Evolutionary conservation across 2,113 vertebrate genomes (phyloP), one percentile per base, ranked within the genome.

Genomic region (Pelmatolapia mariae): DNA sequence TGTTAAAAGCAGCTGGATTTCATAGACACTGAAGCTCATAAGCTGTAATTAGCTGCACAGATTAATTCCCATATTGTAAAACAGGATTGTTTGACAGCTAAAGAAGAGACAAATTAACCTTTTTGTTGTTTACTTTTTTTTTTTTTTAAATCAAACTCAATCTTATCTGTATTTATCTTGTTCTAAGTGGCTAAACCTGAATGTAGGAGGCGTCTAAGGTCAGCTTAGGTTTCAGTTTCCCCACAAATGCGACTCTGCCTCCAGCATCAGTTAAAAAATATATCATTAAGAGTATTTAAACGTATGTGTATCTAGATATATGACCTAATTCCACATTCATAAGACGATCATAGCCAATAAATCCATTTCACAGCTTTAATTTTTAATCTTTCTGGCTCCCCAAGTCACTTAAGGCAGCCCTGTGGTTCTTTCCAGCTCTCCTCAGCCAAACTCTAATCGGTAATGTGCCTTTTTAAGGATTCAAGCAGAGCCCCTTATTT

Each of bases 191-290:
- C 2, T 5, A 33, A 33, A 45, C 12, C n/a, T 12, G n/a, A 36
- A 38, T 13, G 57, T 13, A 16, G 19, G 22, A 47, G 13, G 6
- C 4, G 40, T 47, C 33, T 80, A 38, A 26, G 11, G 12, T 83
- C 16, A 15, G 11, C 16, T 19, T 84, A 84, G 38, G 84, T 88
- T 90, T 90, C 86, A 19, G 31, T 86, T 90, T 16, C 85, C 47
- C 16, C 31, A 7, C 13, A 6, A 10, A 13, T 10, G 9, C 2
- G 36, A 29, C 7, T 52, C 36, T 24, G 16, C 22, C 24, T 73
- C 13, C 68, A 73, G 22, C 8, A 26, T 45, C 36, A 31, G 12
- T 31, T 10, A 40, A 1, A 29, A 63, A 63, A 45, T 12, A 71
- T 4, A 22, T 43, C 11, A 40, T 43, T 40, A 43, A 24, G 63